Evolutionary conservation across 2,797 vertebrate species (phyloP), one percentile per base, ranked within the genome.

Genomic region (Cirrhinus mrigala): DNA sequence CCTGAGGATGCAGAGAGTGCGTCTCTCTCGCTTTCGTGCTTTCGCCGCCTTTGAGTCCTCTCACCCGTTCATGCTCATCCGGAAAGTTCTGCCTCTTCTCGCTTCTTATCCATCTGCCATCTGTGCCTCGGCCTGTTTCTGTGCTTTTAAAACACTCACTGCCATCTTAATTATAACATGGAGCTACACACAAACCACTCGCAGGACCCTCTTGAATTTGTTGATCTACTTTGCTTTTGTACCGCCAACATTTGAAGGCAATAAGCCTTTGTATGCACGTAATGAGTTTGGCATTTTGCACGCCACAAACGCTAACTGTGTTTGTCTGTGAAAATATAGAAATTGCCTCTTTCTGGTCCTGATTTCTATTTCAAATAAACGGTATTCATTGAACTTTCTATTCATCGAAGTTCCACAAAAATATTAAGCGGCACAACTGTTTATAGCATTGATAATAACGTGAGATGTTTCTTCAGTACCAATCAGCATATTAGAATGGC

Each of bases 111-210:
- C 91, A 91, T 94, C 91, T 92, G 91, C 92, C 93, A 93, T 93
- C 94, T 95, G 94, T 91, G 93, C 90, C 92, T 93, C 91, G 89
- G 91, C 91, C 50, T 54, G 46, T 92, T 87, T 91, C 92, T 80
- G 82, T 86, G 79, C 82, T 90, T 94, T 92, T 90, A 78, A 81
- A 84, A 68, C 62, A 76, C 82, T 85, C 33, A 24, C 50, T 70
- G 60, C 4, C 20, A 64, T 88, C 54, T 66, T 60, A 73, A 79
- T 74, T 86, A 81, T 58, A 81, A n/a, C n/a, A 20, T 80, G 3
- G 33, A 82, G 56, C 66, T n/a, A 82, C 29, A 64, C 54, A 76
- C 22, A 76, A 37, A 64, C 54, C 46, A 50, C 46, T 82, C 27
- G 46, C 44, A 44, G 79, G 76, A 70, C n/a, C 79, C 50, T 83